These are phyloP conservation scores for Coracopsis vasa DNA, from an alignment of 2,113 vertebrate genomes.

Conservation along the genomic window DNA sequence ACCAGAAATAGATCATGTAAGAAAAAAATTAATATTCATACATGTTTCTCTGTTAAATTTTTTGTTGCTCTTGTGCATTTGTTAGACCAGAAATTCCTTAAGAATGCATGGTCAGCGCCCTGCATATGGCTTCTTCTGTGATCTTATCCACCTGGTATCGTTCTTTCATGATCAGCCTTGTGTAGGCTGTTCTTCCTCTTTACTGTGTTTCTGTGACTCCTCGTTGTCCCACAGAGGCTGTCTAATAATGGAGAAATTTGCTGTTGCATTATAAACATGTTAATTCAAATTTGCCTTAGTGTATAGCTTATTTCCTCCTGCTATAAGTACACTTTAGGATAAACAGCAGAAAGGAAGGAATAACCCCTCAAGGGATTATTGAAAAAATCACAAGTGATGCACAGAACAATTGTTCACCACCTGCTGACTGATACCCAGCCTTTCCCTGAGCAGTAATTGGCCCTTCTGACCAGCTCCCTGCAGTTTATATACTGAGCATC, in stretches of 20 bases:
- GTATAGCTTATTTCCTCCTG: neutral
- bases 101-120: neutral
- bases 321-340: neutral
- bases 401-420: neutral
- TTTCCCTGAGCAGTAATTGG: neutral
- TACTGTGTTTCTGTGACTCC: neutral
- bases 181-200: neutral
- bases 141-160: neutral
- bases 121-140: neutral
- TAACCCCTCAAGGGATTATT: neutral
- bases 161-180: neutral
- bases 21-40: neutral
- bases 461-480: neutral
- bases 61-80: neutral
- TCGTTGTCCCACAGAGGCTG: neutral
- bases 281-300: neutral
- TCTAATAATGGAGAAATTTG: neutral
- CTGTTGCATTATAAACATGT: neutral
- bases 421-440: neutral
- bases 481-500: neutral
- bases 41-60: neutral
- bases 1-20: neutral
- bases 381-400: neutral
- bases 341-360: neutral
- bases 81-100: neutral